phyloP scores from a whole-genome alignment of 2,888 invertebrate species.

The Apamea monoglypha region DNA sequence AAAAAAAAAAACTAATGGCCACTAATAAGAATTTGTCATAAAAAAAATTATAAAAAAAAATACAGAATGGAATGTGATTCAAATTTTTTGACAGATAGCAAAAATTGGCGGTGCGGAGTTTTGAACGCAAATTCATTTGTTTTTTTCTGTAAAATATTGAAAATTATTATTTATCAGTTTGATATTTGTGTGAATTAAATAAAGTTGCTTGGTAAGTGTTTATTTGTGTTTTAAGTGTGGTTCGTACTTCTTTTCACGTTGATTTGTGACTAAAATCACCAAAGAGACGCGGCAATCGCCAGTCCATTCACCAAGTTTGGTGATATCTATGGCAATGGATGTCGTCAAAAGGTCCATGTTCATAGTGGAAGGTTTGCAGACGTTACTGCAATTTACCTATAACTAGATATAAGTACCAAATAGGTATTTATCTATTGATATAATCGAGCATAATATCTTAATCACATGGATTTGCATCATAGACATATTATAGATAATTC shows the following conservation, averaged over 20 bases:
- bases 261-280: background rate
- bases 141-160: background rate
- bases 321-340: background rate
- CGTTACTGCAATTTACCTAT: background rate
- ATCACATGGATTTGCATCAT: conserved; percentile 31
- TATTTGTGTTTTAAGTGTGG: conserved; percentile 5
- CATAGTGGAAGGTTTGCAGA: background rate
- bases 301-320: background rate
- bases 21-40: background rate
- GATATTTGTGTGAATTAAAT: background rate
- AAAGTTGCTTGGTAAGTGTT: conserved; percentile 14
- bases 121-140: conserved; percentile 25
- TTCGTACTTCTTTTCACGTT: background rate
- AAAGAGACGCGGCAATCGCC: background rate
- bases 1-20: background rate
- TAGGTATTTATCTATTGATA: conserved; percentile 10
- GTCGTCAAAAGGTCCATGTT: background rate
- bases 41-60: background rate
- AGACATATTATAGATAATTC: conserved; percentile 11
- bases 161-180: background rate
- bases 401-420: background rate
- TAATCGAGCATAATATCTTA: background rate
- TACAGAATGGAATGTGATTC: conserved; percentile 6
- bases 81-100: conserved; percentile 13
- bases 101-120: conserved; percentile 8